Conservation (phyloP, 2,113 vertebrate genomes). For the Charadrius vociferus region DNA sequence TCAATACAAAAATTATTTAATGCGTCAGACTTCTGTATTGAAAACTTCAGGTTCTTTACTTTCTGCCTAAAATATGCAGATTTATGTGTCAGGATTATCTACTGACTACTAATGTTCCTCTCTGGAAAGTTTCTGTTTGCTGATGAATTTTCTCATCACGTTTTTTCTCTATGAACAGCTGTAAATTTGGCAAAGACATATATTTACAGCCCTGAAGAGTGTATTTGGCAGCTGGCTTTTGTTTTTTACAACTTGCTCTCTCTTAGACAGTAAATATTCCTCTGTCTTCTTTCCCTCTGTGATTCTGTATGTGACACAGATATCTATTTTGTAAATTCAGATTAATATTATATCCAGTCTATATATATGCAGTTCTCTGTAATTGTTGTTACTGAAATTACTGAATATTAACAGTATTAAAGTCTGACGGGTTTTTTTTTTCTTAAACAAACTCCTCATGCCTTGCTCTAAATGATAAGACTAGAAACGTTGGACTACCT, state of each 20-base stretch:
- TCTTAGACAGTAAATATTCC: slow-evolving; percentile 6
- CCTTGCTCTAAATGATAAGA: background rate
- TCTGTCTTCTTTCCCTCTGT: background rate
- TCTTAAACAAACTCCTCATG: accelerated
- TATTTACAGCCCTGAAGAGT: background rate
- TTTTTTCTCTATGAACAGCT: background rate
- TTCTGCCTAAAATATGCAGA: background rate
- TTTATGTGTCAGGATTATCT: background rate
- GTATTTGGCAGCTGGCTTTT: background rate
- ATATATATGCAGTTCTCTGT: background rate
- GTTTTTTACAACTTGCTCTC: background rate
- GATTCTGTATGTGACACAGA: background rate
- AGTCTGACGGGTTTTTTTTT: background rate
- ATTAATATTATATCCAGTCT: background rate
- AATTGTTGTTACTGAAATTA: background rate
- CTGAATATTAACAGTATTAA: background rate
- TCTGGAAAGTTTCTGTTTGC: background rate
- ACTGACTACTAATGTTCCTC: background rate
- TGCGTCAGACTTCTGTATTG: background rate
- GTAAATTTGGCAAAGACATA: background rate
- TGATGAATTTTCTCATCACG: background rate
- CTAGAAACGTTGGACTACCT: background rate
- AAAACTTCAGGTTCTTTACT: background rate
- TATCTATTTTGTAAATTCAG: slow-evolving; percentile 11
- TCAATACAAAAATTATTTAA: background rate